phyloP scores from a whole-genome alignment of 2,113 vertebrate genomes.

The Columba livia region DNA sequence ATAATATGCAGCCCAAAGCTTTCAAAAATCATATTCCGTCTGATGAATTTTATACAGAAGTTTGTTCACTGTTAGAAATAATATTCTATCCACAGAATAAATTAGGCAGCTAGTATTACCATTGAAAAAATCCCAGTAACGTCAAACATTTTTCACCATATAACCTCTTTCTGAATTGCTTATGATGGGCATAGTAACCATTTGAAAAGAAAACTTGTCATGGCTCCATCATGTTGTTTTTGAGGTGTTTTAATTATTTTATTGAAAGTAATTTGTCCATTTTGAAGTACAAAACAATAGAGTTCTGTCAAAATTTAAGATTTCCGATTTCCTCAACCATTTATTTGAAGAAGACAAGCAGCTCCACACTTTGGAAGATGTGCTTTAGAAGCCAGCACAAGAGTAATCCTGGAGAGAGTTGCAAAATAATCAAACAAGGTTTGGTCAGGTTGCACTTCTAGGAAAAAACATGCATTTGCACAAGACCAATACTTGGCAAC shows the following conservation, averaged over 20 bases:
- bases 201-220: background rate
- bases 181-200: background rate
- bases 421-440: background rate
- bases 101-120: background rate
- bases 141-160: background rate
- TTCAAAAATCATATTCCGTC: background rate
- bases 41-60: background rate
- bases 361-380: background rate
- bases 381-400: background rate
- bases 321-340: background rate
- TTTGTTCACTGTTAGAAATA: background rate
- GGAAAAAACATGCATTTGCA: background rate
- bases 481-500: background rate
- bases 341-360: background rate
- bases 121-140: accelerated
- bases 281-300: background rate
- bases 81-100: background rate
- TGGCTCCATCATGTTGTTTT: background rate
- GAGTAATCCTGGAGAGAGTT: background rate
- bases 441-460: background rate
- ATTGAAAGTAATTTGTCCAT: background rate
- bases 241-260: background rate
- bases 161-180: background rate
- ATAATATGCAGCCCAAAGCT: background rate
- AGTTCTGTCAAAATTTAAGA: background rate